Conservation (phyloP, 2,888 invertebrate species). For the Notodonta dromedarius region DNA sequence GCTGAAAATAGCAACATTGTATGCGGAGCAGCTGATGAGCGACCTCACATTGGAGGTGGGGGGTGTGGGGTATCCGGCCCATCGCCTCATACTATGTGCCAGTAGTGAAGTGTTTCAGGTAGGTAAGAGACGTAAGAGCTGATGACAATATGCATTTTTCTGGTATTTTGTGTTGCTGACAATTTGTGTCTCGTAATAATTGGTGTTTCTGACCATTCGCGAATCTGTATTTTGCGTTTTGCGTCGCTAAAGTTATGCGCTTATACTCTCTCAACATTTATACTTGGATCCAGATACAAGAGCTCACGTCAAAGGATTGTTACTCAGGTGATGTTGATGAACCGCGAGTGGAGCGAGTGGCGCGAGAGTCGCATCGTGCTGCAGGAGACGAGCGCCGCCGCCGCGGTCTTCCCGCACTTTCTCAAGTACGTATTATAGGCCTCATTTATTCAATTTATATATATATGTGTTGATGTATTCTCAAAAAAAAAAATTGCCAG, state of each 20-base stretch:
- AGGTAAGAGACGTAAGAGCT: background rate
- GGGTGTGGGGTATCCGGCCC: slow-evolving; percentile 92
- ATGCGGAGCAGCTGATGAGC: slow-evolving; percentile 94
- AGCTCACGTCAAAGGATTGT: too few species aligned
- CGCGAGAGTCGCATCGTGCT: slow-evolving; percentile 92
- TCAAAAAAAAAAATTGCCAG: too few species aligned
- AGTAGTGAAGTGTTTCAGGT: slow-evolving; percentile 98
- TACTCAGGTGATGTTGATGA: slow-evolving; percentile 96
- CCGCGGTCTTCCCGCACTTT: slow-evolving; percentile 94
- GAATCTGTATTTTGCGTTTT: too few species aligned
- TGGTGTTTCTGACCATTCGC: too few species aligned
- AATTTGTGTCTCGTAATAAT: too few species aligned
- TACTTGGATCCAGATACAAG: too few species aligned
- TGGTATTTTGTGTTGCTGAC: too few species aligned
- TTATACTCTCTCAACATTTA: too few species aligned
- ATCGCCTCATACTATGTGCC: slow-evolving; percentile 95
- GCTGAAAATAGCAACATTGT: slow-evolving; percentile 92
- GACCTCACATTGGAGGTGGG: slow-evolving; percentile 94
- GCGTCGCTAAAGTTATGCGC: too few species aligned
- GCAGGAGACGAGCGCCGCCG: slow-evolving; percentile 93
- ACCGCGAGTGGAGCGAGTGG: slow-evolving; percentile 96
- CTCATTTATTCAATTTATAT: too few species aligned
- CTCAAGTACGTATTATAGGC: slow-evolving; percentile 88
- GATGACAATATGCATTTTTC: too few species aligned
- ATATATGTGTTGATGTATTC: too few species aligned